phyloP scores from a whole-genome alignment of 2,797 vertebrate species.

The Erithacus rubecula region DNA sequence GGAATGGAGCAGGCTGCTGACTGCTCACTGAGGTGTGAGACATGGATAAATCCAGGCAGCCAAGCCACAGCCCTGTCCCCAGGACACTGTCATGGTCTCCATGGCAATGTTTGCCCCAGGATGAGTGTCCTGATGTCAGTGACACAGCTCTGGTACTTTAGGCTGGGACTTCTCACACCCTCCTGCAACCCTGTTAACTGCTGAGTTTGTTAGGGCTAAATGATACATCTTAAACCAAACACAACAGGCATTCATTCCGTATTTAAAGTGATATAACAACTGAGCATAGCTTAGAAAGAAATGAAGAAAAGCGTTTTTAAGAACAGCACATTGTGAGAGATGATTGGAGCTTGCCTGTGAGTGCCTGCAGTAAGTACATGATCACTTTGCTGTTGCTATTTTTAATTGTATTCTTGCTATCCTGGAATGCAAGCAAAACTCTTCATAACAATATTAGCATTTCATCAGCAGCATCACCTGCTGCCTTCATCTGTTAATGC shows the following conservation, averaged over 20 bases:
- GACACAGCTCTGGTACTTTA: accelerated
- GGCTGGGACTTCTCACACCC: neutral
- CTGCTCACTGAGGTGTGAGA: neutral
- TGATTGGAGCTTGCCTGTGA: neutral
- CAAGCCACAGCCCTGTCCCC: neutral
- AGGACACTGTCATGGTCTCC: neutral
- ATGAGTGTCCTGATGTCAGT: neutral
- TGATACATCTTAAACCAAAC: neutral
- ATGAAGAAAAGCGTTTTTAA: neutral
- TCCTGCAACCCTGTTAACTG: neutral
- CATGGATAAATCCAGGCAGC: neutral
- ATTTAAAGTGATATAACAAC: accelerated
- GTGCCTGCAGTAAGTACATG: neutral
- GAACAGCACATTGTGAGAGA: neutral
- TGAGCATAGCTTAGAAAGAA: neutral
- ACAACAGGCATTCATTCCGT: accelerated
- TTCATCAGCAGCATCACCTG: neutral
- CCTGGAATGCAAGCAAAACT: neutral
- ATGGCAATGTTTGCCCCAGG: neutral
- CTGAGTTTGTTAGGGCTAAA: neutral
- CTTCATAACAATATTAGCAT: neutral
- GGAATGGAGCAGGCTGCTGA: neutral
- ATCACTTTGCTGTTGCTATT: neutral
- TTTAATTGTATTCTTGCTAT: neutral
- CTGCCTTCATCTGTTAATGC: neutral